Percentiles rank a stretch among this genome's conserved stretches.
phyloP scores from a whole-genome alignment of 2,113 vertebrate species.

The Quiscalus mexicanus region DNA sequence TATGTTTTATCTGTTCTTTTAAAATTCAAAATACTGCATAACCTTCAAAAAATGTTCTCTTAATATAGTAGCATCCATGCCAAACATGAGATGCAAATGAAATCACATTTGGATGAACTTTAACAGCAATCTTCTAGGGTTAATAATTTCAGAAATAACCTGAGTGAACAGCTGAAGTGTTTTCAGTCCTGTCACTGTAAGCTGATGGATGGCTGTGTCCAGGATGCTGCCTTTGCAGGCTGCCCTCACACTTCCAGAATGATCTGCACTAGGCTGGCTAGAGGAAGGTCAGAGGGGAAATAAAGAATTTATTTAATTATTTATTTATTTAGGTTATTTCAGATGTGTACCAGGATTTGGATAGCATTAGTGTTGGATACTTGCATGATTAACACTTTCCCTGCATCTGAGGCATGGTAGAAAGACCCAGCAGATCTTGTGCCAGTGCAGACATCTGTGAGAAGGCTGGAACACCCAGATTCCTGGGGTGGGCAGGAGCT shows the following conservation, averaged over 20 bases:
- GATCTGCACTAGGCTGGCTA: background rate
- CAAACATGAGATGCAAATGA: background rate
- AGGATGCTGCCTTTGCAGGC: background rate
- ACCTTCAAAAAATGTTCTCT: background rate
- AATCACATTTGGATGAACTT: background rate
- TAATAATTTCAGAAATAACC: background rate
- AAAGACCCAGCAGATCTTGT: background rate
- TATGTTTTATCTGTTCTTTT: background rate
- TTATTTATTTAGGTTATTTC: too few species aligned
- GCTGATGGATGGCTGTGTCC: background rate
- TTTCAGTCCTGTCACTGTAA: background rate
- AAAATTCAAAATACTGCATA: background rate
- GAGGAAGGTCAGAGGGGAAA: slow-evolving; percentile 43
- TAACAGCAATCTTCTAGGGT: background rate
- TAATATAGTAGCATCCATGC: background rate
- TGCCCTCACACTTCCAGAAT: background rate
- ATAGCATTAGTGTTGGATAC: background rate
- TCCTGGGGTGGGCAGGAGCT: slow-evolving; percentile 15
- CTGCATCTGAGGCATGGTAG: background rate
- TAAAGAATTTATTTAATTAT: background rate
- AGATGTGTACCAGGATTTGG: background rate
- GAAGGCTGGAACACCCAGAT: background rate
- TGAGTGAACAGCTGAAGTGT: background rate
- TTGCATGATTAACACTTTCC: slow-evolving; percentile 6
- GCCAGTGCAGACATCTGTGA: background rate